Evolutionary conservation across 2,113 vertebrate species (phyloP).

Genomic region (Cryptomyrus ogoouensis): DNA sequence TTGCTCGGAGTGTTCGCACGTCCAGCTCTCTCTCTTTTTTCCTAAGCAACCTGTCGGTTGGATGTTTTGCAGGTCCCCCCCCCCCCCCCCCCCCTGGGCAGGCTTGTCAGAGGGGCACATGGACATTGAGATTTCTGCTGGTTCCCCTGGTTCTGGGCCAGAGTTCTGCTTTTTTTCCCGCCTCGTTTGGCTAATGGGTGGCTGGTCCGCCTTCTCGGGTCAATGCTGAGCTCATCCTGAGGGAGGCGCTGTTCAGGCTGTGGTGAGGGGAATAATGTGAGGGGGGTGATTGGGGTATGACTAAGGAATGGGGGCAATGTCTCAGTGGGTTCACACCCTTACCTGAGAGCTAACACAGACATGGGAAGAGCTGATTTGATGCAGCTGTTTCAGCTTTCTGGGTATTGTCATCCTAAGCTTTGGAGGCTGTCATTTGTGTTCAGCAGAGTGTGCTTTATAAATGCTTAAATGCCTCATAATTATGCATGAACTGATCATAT

Average conservation of each 20-base stretch:
- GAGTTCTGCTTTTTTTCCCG: background rate
- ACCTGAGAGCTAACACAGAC: background rate
- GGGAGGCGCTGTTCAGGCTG: background rate
- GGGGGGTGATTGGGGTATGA: background rate
- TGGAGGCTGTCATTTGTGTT: background rate
- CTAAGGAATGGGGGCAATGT: too few relatives aligned
- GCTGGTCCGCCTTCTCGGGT: background rate
- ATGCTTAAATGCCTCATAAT: background rate
- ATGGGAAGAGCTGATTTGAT: background rate
- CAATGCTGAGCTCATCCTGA: background rate
- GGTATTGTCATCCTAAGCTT: background rate
- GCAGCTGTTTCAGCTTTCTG: background rate
- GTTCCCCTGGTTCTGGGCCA: background rate
- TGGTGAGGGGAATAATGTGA: background rate
- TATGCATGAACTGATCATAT: background rate
- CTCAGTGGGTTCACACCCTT: background rate
- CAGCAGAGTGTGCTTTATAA: background rate
- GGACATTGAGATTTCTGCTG: background rate
- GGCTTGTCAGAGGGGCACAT: background rate
- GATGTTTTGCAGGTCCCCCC: background rate
- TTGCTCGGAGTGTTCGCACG: background rate
- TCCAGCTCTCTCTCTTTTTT: background rate
- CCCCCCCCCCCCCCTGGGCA: background rate
- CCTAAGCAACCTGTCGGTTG: conserved; percentile 6
- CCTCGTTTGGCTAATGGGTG: background rate